Percentiles rank a stretch among this genome's conserved stretches.
Evolutionary conservation across 2,888 invertebrate genomes (phyloP).

Genomic region (Ophion ventricosus): DNA sequence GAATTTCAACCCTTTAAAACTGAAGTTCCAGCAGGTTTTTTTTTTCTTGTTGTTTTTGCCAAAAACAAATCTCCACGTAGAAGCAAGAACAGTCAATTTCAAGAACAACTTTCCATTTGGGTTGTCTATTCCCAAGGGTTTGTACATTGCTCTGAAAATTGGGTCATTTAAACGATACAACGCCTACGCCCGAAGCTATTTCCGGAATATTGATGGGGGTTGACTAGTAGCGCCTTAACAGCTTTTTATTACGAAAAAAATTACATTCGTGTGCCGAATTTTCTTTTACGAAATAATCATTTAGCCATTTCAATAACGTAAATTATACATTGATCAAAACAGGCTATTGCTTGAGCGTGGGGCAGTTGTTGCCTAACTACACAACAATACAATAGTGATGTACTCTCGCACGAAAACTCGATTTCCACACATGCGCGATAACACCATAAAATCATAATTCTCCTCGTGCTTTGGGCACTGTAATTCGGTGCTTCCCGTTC

Average conservation of each 20-base stretch:
- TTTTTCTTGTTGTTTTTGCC: neutral
- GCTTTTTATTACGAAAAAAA: no score
- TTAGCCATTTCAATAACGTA: slow-evolving; percentile 21
- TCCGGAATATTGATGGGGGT: slow-evolving; percentile 57
- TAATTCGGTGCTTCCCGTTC: slow-evolving; percentile 28
- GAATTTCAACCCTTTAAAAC: neutral
- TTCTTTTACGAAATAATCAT: slow-evolving; percentile 38
- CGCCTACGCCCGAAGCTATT: slow-evolving; percentile 43
- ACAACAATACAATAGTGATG: no score
- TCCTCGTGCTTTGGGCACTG: slow-evolving; percentile 22
- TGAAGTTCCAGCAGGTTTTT: neutral
- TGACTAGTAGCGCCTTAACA: slow-evolving; percentile 23
- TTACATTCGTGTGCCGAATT: slow-evolving; percentile 31
- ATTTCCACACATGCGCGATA: slow-evolving; percentile 28
- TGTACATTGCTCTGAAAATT: slow-evolving; percentile 42
- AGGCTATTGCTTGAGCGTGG: neutral
- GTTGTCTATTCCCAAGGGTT: slow-evolving; percentile 1
- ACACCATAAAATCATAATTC: slow-evolving; percentile 39
- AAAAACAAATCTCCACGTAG: neutral
- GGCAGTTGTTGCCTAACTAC: neutral
- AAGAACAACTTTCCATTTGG: neutral
- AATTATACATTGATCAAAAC: slow-evolving; percentile 37
- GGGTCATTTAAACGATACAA: slow-evolving; percentile 45
- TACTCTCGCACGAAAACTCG: slow-evolving; percentile 13
- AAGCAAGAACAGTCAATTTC: neutral